Percentiles rank a stretch among this genome's conserved stretches.
Conservation (phyloP, 2,888 invertebrate species). For the Noctua comes region DNA sequence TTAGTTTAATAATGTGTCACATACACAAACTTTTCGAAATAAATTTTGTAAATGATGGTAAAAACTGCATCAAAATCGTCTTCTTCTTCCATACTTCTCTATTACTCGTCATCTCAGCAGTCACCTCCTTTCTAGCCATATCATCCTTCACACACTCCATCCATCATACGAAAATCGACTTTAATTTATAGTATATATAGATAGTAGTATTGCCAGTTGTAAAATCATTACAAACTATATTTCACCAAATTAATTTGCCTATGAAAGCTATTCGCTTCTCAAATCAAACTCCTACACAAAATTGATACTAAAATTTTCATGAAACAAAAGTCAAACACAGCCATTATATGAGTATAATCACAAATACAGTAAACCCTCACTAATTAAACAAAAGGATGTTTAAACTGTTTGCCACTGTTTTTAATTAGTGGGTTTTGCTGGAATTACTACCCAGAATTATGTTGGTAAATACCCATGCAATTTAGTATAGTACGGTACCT, state of each 20-base stretch:
- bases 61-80: not conserved
- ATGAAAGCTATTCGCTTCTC: not conserved
- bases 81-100: no score
- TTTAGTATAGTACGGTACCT: conserved; percentile 22
- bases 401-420: conserved; percentile 4
- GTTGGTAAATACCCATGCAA: conserved; percentile 23
- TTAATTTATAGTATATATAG: not conserved
- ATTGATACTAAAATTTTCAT: not conserved
- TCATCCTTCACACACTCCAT: no score
- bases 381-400: conserved; percentile 8
- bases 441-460: not conserved
- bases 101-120: no score
- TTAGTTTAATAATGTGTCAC: not conserved
- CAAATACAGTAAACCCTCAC: not conserved
- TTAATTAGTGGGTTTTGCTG: conserved; percentile 11
- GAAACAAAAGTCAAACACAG: conserved; percentile 3
- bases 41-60: not conserved
- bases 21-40: not conserved
- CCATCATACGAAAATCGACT: not conserved
- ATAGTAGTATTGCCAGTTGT: not conserved
- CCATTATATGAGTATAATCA: not conserved
- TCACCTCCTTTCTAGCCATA: no score
- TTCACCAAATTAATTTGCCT: not conserved
- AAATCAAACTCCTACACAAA: not conserved
- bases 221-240: not conserved